A percentile compares a stretch with the other conserved stretches of the same genome.
phyloP scores from a whole-genome alignment of 30 jellyfish, hydroid and myxozoan species.

The Rhopilema esculentum region DNA sequence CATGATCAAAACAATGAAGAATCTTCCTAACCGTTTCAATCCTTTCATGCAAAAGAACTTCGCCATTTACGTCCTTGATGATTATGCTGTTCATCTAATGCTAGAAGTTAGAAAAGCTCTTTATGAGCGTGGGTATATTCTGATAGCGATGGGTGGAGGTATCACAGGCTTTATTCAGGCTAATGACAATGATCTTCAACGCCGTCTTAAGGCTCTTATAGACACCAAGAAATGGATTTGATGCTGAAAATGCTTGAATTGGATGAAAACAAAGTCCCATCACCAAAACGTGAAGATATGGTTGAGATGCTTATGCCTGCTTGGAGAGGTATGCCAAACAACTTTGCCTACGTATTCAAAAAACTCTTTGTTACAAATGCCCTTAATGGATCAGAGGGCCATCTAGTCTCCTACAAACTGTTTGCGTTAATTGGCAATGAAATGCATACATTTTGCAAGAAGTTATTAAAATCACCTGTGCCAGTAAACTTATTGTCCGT shows the following conservation, averaged over 20 bases:
- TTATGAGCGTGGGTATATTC: conserved; percentile 25
- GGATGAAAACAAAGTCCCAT: conserved; percentile 40
- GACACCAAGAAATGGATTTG: conserved; percentile 52
- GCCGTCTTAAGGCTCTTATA: no score
- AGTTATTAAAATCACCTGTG: conserved; percentile 35
- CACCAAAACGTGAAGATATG: conserved; percentile 56
- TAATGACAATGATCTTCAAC: no score
- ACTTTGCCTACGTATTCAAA: conserved; percentile 53
- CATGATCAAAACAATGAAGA: conserved; percentile 52
- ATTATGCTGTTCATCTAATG: conserved; percentile 54
- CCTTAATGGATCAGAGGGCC: conserved; percentile 63
- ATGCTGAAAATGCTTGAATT: conserved; percentile 60
- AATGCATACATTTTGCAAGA: conserved; percentile 27
- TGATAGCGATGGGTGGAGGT: conserved; percentile 69
- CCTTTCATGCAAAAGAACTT: conserved; percentile 54
- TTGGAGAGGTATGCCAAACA: conserved; percentile 45
- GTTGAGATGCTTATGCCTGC: conserved; percentile 62
- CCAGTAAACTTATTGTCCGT: conserved; percentile 58
- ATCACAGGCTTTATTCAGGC: conserved; percentile 59
- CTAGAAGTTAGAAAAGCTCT: conserved; percentile 60
- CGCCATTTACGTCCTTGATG: conserved; percentile 80
- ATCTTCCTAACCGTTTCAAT: conserved; percentile 63
- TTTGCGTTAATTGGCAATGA: conserved; percentile 51
- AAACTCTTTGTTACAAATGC: conserved; percentile 34
- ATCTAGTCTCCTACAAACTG: conserved; percentile 58